Percentiles rank a stretch among this genome's conserved stretches.
These are phyloP conservation scores for Siderastrea radians DNA, from an alignment of 92 coral and sea anemone genomes.

Conservation along the genomic window DNA sequence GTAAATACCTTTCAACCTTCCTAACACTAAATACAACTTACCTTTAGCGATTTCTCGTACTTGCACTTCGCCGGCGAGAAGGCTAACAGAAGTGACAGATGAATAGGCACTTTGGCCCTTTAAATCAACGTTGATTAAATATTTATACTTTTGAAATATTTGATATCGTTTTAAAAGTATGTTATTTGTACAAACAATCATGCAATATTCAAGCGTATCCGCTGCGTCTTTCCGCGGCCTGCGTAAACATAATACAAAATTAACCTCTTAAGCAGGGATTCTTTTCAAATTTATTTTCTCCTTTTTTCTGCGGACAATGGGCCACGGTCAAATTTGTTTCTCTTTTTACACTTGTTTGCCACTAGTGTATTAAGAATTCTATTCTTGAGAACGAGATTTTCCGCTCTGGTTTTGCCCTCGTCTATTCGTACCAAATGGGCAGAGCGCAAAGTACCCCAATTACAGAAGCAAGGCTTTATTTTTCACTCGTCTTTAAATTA, in stretches of 20 bases:
- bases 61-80: slow-evolving; percentile 30
- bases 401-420: background rate
- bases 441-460: background rate
- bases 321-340: slow-evolving; percentile 21
- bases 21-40: slow-evolving; percentile 16
- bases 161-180: slow-evolving; percentile 85
- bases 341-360: slow-evolving; percentile 41
- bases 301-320: slow-evolving; percentile 21
- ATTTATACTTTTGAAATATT: slow-evolving; percentile 79
- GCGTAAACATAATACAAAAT: slow-evolving; percentile 78
- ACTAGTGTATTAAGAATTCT: slow-evolving; percentile 30
- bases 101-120: slow-evolving; percentile 62
- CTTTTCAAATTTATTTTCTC: slow-evolving; percentile 55
- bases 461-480: background rate
- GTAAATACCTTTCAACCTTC: background rate
- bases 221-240: slow-evolving; percentile 69
- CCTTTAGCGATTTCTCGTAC: slow-evolving; percentile 28
- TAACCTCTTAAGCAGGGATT: slow-evolving; percentile 65
- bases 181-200: slow-evolving; percentile 80
- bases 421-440: background rate
- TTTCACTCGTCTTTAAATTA: background rate
- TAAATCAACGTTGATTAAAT: slow-evolving; percentile 75
- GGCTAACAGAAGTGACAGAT: slow-evolving; percentile 32
- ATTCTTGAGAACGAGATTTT: slow-evolving; percentile 1
- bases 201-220: slow-evolving; percentile 72